Base-by-base conservation (phyloP, 1,140 invertebrate species). In the Drosophila elegans region DNA sequence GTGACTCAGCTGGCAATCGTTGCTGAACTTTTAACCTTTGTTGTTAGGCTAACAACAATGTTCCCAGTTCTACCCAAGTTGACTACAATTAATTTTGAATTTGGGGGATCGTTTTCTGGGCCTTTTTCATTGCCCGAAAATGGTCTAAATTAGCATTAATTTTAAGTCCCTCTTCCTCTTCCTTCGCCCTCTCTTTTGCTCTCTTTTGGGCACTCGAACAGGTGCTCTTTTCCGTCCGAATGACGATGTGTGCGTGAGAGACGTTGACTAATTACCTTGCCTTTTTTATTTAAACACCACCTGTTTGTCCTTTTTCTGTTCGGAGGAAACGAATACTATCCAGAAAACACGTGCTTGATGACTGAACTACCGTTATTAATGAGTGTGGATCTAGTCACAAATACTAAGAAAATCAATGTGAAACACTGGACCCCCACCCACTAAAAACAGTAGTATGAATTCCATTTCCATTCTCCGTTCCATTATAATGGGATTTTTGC, bases 371-470 rank as follows among this genome's bases (percentile, higher is more conserved):
- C 91, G 88, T 92, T 92, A 80, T 92, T 92, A 92, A 92, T 92
- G 91, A 92, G 91, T 92, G 91, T 92, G 91, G 91, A 92, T 92
- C 91, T 92, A 92, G 91, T 92, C 91, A 92, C 91, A 92, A 92
- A 80, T 80, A 76, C 57, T 68, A 55, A 36, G 38, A 49, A 53
- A 73, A 76, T 62, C 69, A 88, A 92, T 92, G 91, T 92, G 91
- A 91, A 92, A 92, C 90, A 92, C 91, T 91, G 91, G 88, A 91
- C 90, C 91, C 91, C 90, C 91, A 92, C 91, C 74, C 91, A 92
- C 90, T 92, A 90, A 90, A 92, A 92, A 92, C 91, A 92, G 85
- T 61, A 91, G 63, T 68, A 42, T 41, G n/a, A 46, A 29, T 52
- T 10, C 41, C 25, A 32, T 7, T 27, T 48, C 45, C 52, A 51